phyloP scores from a whole-genome alignment of 2,888 invertebrate genomes.

The Heliconius aoede region DNA sequence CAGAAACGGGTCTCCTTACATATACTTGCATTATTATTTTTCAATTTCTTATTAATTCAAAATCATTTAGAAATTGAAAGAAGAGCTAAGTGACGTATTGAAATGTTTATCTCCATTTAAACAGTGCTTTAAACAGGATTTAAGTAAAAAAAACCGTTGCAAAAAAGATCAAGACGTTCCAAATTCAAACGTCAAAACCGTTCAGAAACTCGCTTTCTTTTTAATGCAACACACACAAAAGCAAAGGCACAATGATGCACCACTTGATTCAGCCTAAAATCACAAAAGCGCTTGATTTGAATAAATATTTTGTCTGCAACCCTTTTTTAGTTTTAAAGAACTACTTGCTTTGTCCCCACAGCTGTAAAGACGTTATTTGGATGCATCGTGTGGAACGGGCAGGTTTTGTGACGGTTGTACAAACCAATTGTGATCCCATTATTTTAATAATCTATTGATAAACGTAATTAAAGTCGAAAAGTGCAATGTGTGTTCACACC shows the following conservation, averaged over 20 bases:
- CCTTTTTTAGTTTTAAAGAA: conserved; percentile 26
- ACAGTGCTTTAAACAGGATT: conserved; percentile 13
- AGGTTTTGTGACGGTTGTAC: conserved; percentile 34
- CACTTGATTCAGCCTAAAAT: conserved; percentile 47
- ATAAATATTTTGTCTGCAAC: conserved; percentile 39
- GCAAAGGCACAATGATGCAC: conserved; percentile 45
- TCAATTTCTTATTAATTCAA: neutral
- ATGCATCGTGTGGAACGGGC: conserved; percentile 17
- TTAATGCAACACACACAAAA: conserved; percentile 43
- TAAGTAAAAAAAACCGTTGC: conserved; percentile 36
- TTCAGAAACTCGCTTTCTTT: conserved; percentile 44
- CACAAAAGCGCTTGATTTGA: conserved; percentile 44
- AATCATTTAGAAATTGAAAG: conserved; percentile 8
- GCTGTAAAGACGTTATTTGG: conserved; percentile 17
- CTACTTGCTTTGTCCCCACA: conserved; percentile 4
- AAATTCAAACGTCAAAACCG: conserved; percentile 37
- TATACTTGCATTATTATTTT: neutral
- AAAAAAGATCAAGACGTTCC: conserved; percentile 27
- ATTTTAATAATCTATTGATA: conserved; percentile 23
- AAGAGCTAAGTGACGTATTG: conserved; percentile 1
- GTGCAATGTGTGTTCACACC: conserved; percentile 24
- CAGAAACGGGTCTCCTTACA: neutral
- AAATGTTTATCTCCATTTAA: conserved; percentile 6
- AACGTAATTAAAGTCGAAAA: conserved; percentile 12
- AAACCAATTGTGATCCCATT: conserved; percentile 20